A percentile compares a stretch with the other conserved stretches of the same genome.
Evolutionary conservation across 2,113 vertebrate species (phyloP).

Genomic region (Kobus ellipsiprymnus): DNA sequence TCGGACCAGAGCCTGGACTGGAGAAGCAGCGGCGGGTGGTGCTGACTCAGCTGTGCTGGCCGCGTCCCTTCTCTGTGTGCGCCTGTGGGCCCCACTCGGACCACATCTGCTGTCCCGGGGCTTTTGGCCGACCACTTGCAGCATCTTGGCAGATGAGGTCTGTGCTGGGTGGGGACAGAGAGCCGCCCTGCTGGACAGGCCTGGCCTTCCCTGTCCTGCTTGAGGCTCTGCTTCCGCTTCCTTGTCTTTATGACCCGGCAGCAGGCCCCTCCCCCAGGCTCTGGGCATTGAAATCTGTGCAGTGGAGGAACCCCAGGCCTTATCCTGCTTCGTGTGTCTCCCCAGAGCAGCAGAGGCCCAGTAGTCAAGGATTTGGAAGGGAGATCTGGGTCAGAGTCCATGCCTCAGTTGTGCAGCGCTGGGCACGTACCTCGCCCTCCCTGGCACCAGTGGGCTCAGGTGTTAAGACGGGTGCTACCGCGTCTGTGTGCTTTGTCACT

Average conservation of each 20-base stretch:
- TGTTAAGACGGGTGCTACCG: fast-evolving
- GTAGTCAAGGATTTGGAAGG: too few relatives aligned
- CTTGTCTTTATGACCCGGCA: neutral
- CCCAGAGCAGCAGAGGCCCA: neutral
- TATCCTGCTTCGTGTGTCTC: neutral
- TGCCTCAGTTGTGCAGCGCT: fast-evolving
- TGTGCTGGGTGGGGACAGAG: neutral
- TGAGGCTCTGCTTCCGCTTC: neutral
- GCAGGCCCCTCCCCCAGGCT: too few relatives aligned
- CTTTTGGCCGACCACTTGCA: fast-evolving
- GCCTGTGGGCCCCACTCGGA: fast-evolving
- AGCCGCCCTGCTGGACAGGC: neutral
- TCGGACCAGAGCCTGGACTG: fast-evolving
- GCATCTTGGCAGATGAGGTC: neutral
- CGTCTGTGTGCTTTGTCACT: neutral
- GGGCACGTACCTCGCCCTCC: fast-evolving
- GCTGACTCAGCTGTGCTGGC: neutral
- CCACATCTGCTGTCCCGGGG: fast-evolving
- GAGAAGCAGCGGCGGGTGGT: fast-evolving
- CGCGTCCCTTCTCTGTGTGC: fast-evolving
- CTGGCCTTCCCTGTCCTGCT: neutral
- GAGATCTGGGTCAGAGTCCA: neutral
- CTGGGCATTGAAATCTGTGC: neutral
- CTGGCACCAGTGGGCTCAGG: fast-evolving
- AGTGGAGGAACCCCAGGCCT: neutral